These are phyloP conservation scores for Neoniphon sammara DNA, from an alignment of 2,797 vertebrate genomes.

Conservation along the genomic window DNA sequence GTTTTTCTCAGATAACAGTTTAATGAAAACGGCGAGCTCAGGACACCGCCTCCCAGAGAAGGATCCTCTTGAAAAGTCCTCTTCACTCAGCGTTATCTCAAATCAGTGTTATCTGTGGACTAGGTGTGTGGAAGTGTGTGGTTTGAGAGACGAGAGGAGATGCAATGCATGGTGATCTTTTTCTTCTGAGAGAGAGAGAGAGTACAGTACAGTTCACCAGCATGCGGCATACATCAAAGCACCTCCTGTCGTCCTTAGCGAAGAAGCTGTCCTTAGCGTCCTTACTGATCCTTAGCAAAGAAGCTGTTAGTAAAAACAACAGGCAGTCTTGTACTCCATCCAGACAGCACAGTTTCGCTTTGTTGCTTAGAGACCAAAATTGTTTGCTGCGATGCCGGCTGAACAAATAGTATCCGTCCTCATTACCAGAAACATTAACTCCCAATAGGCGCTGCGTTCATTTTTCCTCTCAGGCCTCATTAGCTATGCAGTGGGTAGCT, in stretches of 20 bases:
- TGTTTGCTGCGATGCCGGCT: slow-evolving; percentile 51
- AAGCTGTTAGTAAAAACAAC: slow-evolving; percentile 27
- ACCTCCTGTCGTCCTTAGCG: not conserved
- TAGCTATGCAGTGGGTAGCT: slow-evolving; percentile 42
- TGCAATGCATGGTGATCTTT: too few relatives aligned
- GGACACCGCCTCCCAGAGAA: too few relatives aligned
- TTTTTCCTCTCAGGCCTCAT: slow-evolving; percentile 41
- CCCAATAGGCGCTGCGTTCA: slow-evolving; percentile 24
- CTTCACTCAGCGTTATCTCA: too few relatives aligned
- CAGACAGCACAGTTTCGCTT: slow-evolving; percentile 19
- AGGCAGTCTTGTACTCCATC: slow-evolving; percentile 25
- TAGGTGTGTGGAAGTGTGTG: too few relatives aligned
- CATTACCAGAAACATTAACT: slow-evolving; percentile 64
- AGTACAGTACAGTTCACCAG: too few relatives aligned
- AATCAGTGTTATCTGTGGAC: too few relatives aligned
- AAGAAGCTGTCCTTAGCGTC: slow-evolving; percentile 24
- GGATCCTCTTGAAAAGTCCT: too few relatives aligned
- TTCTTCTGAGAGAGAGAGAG: not conserved
- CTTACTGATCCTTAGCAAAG: slow-evolving; percentile 6
- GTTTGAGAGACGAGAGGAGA: too few relatives aligned
- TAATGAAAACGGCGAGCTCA: too few relatives aligned
- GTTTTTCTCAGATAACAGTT: not conserved
- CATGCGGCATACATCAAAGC: not conserved
- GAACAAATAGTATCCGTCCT: slow-evolving; percentile 62
- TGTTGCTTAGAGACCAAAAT: slow-evolving; percentile 57